Conservation (phyloP, 2,797 vertebrate genomes). For the Buceros bicornis region DNA sequence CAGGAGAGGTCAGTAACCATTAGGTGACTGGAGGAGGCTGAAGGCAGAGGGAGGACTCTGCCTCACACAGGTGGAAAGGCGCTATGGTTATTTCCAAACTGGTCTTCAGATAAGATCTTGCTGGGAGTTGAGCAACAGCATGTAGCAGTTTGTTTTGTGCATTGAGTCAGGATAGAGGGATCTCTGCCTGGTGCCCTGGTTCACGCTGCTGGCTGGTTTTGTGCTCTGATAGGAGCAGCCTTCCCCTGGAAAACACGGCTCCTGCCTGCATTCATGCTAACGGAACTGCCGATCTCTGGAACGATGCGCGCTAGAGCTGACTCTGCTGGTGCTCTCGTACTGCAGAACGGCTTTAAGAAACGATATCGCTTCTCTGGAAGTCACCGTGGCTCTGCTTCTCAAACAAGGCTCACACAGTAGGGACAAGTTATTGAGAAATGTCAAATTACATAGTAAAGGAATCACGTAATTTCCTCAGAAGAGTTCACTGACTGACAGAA, state of each 20-base stretch:
- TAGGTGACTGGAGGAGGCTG: not conserved
- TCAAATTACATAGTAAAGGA: not conserved
- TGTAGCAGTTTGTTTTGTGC: not conserved
- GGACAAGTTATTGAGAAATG: not conserved
- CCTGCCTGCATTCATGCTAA: accelerated
- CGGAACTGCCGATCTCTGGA: accelerated
- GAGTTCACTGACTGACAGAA: not conserved
- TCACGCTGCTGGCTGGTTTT: not conserved
- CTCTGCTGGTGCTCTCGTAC: accelerated
- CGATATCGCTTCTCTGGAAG: not conserved
- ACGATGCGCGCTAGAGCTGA: accelerated
- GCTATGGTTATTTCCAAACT: not conserved
- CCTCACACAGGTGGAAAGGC: not conserved
- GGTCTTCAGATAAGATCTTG: not conserved
- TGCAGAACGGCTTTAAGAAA: not conserved
- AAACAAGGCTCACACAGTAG: not conserved
- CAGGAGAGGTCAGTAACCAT: not conserved
- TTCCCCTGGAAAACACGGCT: not conserved
- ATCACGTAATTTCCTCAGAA: not conserved
- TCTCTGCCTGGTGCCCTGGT: not conserved
- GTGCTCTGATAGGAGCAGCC: not conserved
- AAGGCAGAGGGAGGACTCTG: not conserved
- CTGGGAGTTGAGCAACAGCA: not conserved
- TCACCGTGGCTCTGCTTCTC: not conserved
- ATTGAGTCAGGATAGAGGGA: constrained; percentile 12